These are phyloP conservation scores for Bombyx mori DNA, from an alignment of 1,140 invertebrate genomes.

Conservation along the genomic window DNA sequence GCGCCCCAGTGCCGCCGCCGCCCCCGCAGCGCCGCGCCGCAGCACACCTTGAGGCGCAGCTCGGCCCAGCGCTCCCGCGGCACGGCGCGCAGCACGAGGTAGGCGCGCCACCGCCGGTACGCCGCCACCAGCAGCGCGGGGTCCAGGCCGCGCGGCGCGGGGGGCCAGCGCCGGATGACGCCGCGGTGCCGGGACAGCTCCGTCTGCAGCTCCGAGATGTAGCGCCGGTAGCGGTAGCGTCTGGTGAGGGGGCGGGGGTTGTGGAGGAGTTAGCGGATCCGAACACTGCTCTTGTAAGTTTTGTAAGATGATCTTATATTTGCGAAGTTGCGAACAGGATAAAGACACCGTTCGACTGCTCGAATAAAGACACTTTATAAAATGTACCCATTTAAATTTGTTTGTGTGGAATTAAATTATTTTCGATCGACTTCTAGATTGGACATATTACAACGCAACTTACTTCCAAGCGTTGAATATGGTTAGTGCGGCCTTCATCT, in stretches of 20 bases:
- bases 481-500: slow-evolving; percentile 85
- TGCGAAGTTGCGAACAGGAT: too few species aligned
- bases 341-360: too few species aligned
- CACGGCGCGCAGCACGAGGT: slow-evolving; percentile 86
- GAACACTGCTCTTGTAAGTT: too few species aligned
- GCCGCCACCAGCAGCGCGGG: slow-evolving; percentile 74
- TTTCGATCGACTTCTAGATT: too few species aligned
- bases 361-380: too few species aligned
- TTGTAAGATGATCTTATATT: too few species aligned
- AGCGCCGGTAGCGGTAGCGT: slow-evolving; percentile 86
- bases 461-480: slow-evolving; percentile 87
- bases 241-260: slow-evolving; percentile 31
- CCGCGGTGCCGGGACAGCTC: slow-evolving; percentile 29
- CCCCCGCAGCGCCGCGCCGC: slow-evolving; percentile 82
- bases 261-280: too few species aligned
- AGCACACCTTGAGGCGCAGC: slow-evolving; percentile 85
- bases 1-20: slow-evolving; percentile 88
- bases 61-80: slow-evolving; percentile 91
- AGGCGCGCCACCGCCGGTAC: slow-evolving; percentile 87
- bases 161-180: slow-evolving; percentile 78
- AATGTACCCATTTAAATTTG: too few species aligned
- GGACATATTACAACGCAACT: slow-evolving; percentile 10
- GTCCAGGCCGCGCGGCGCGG: slow-evolving; percentile 77
- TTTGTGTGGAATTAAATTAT: too few species aligned
- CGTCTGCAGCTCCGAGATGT: slow-evolving; percentile 77